Evolutionary conservation across 2,888 invertebrate species (phyloP), one percentile per base, ranked within the genome.

Genomic region (Brassicogethes aeneus): DNA sequence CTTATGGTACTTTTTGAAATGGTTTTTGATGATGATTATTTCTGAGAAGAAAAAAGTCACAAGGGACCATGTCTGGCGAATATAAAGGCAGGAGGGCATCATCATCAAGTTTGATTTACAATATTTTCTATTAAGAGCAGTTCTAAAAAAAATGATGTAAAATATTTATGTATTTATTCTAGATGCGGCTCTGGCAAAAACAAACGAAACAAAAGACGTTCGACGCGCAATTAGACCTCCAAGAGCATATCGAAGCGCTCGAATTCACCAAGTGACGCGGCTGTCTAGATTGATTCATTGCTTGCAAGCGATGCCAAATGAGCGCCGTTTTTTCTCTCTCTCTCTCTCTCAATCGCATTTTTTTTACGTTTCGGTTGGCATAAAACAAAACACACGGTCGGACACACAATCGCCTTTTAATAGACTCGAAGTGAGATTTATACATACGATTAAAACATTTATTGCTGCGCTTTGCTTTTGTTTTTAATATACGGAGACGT

Each of bases 181-280:
- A n/a, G n/a, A n/a, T n/a, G n/a, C n/a, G n/a, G n/a, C n/a, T n/a
- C n/a, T n/a, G n/a, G n/a, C n/a, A n/a, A 23, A 23, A 23, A 23
- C 23, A 5, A 10, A 7, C 23, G 23, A 23, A n/a, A n/a, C n/a
- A n/a, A n/a, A n/a, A n/a, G 23, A 23, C 23, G 23, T 23, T 23
- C 5, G 52, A 56, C 47, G 59, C 53, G 52, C 59, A 56, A 60
- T 57, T 57, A 63, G 57, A 51, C 52, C 54, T 60, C 55, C 62
- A 53, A 54, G 53, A 58, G 54, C 62, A 56, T 59, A 56, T 60
- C 60, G 61, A 56, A 57, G 52, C 62, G 63, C 59, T 57, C 57
- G 56, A 60, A 53, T 58, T 59, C 60, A 55, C 53, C 59, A 55
- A 51, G 53, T 55, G 56, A 60, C 56, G 50, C 51, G 48, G 43